Evolutionary conservation across 2,888 invertebrate genomes (phyloP).

Genomic region (Xylophagus ater): DNA sequence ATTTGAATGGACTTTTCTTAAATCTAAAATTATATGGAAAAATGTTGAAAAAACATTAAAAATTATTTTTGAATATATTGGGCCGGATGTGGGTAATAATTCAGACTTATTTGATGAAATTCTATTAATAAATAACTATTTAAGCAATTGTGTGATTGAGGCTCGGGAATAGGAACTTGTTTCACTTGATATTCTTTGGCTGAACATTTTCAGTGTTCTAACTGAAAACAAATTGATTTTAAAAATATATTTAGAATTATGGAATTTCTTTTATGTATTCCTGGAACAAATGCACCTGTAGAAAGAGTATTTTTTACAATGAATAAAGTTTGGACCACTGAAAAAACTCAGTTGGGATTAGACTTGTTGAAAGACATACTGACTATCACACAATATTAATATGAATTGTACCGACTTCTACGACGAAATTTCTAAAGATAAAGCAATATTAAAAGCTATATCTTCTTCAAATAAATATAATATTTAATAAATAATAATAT

Average conservation of each 20-base stretch:
- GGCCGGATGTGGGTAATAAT: too few relatives aligned
- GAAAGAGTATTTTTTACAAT: slow-evolving; percentile 13
- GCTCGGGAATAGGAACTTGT: neutral
- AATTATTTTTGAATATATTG: neutral
- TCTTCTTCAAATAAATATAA: too few relatives aligned
- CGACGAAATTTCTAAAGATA: too few relatives aligned
- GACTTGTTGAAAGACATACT: slow-evolving; percentile 2
- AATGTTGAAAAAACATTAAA: neutral
- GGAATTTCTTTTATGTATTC: slow-evolving; percentile 8
- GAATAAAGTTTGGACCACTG: slow-evolving; percentile 11
- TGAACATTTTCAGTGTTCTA: too few relatives aligned
- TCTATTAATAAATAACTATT: too few relatives aligned
- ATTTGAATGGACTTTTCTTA: neutral
- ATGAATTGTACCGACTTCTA: too few relatives aligned
- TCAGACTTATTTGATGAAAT: too few relatives aligned
- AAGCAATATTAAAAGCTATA: too few relatives aligned
- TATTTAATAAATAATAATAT: too few relatives aligned
- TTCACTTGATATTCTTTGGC: neutral
- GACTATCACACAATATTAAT: slow-evolving; percentile 3
- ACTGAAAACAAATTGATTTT: too few relatives aligned
- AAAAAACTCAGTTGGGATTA: slow-evolving; percentile 11
- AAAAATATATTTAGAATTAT: slow-evolving; percentile 10
- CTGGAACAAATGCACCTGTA: slow-evolving; percentile 10
- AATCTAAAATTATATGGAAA: neutral
- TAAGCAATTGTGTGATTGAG: too few relatives aligned